phyloP scores from a whole-genome alignment of 2,113 vertebrate species.

The Corythornis cristatus region DNA sequence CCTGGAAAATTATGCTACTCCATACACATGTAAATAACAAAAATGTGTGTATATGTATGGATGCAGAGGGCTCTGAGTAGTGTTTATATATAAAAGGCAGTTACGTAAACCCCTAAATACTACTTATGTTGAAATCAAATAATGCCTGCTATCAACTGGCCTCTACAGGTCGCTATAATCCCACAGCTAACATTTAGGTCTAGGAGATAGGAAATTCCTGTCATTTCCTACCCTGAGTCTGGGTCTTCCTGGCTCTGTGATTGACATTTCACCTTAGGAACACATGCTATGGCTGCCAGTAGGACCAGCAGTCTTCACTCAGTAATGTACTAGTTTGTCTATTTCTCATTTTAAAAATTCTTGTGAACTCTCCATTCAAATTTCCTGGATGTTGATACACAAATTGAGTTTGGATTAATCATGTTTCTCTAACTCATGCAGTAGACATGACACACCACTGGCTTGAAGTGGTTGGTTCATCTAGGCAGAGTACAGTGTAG shows the following conservation, averaged over 20 bases:
- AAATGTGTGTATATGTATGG: not conserved
- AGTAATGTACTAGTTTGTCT: not conserved
- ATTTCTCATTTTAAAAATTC: not conserved
- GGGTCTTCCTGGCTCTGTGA: not conserved
- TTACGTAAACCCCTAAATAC: not conserved
- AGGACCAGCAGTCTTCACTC: not conserved
- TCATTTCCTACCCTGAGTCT: not conserved
- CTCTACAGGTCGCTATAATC: not conserved
- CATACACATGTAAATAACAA: not conserved
- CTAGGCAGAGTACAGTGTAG: not conserved
- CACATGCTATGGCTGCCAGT: not conserved
- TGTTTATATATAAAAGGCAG: not conserved
- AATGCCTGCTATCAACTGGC: not conserved
- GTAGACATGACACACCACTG: not conserved
- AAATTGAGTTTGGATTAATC: not conserved
- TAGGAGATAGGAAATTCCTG: not conserved
- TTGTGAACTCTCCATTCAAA: not conserved
- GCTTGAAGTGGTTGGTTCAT: not conserved
- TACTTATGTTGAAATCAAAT: not conserved
- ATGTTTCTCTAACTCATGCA: not conserved
- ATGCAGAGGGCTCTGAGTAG: not conserved
- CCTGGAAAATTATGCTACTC: conserved; percentile 2
- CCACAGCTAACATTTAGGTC: not conserved
- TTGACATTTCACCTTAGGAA: not conserved
- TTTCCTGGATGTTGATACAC: not conserved